Conservation (phyloP, 2,797 vertebrate species). For the Tokudaia tokunoshimensis region DNA sequence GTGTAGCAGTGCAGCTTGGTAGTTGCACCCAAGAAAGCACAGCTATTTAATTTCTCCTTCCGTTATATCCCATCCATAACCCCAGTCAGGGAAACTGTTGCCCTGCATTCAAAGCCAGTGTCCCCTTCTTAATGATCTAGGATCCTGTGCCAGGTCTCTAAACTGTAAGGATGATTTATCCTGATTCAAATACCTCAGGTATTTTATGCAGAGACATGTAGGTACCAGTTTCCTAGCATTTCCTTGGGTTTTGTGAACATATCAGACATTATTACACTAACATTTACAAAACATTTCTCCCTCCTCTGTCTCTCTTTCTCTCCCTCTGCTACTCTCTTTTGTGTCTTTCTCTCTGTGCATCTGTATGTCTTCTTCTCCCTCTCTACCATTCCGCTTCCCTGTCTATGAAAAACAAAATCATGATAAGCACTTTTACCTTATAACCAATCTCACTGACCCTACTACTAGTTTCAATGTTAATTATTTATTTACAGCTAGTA, state of each 20-base stretch:
- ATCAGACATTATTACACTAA: background rate
- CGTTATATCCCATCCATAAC: background rate
- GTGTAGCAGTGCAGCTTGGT: background rate
- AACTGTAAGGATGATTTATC: rapidly evolving
- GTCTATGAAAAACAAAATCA: no score
- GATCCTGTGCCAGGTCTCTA: background rate
- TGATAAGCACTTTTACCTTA: background rate
- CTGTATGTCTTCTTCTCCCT: no score
- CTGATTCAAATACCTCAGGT: background rate
- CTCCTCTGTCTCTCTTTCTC: background rate
- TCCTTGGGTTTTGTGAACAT: rapidly evolving
- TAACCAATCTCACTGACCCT: background rate
- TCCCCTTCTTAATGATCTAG: background rate
- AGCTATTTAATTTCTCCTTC: background rate
- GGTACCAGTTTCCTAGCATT: background rate
- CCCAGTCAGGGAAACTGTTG: background rate
- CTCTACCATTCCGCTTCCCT: no score
- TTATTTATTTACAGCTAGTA: no score
- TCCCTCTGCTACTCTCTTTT: background rate
- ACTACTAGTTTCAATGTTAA: background rate
- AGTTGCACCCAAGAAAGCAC: background rate
- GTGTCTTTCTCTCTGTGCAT: no score
- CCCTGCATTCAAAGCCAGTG: no score
- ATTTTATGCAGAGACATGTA: rapidly evolving
- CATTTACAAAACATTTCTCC: background rate